A percentile compares a stretch with the other conserved stretches of the same genome.
These are phyloP conservation scores for Lasioglossum figueresi DNA, from an alignment of 2,888 invertebrate genomes.

Conservation along the genomic window DNA sequence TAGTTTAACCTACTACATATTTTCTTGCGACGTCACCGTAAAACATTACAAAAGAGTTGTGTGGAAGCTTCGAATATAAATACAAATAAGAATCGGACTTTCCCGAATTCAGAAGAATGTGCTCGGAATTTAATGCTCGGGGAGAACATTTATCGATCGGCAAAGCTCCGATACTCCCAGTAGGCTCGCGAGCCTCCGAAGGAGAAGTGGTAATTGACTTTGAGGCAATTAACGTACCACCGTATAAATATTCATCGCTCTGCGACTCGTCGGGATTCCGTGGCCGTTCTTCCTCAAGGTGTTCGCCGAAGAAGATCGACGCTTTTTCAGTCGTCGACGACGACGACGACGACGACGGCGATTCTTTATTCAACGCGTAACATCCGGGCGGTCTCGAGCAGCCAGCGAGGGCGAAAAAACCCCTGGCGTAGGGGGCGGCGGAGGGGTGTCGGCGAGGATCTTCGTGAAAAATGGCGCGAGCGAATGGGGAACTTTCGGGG, in stretches of 20 bases:
- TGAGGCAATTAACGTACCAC: constrained; percentile 11
- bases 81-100: neutral
- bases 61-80: neutral
- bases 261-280: neutral
- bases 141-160: constrained; percentile 3
- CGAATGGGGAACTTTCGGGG: constrained; percentile 30
- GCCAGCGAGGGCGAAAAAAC: constrained; percentile 14
- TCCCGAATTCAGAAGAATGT: neutral
- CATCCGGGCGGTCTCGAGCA: constrained; percentile 15
- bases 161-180: neutral
- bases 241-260: constrained; percentile 13
- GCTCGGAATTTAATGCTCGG: too few species aligned
- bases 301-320: constrained; percentile 18
- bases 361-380: constrained; percentile 53
- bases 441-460: constrained; percentile 45
- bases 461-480: constrained; percentile 46
- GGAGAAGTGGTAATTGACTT: constrained; percentile 31
- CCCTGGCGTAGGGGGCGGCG: neutral
- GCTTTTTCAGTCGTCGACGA: constrained; percentile 9
- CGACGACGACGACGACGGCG: neutral
- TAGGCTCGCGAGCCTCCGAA: neutral
- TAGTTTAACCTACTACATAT: too few species aligned
- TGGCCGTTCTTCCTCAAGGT: neutral
- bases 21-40: neutral
- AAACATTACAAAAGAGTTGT: neutral